Base-by-base conservation (phyloP, 1,140 invertebrate genomes). In the Lysiphlebus fabarum region DNA sequence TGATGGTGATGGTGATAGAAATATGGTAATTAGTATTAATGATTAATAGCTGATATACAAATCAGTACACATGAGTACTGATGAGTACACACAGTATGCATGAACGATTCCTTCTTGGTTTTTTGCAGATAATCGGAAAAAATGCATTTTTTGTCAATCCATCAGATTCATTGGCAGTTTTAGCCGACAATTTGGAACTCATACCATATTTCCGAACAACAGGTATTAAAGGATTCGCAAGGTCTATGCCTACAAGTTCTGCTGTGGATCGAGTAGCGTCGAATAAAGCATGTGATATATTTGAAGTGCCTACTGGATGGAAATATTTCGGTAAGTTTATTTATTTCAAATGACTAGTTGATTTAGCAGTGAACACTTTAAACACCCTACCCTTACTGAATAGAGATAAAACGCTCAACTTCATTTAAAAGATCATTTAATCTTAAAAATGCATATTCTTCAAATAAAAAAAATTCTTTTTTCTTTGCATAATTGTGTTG, bases 141-240 rank as follows among this genome's bases (percentile, higher is more conserved):
- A 89, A 89, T 51, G 96, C 93, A n/a, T 99, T 99, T 76, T 99
- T 99, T 80, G 95, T 99, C 1, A 98, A 91, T 0, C 97, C 97
- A 1, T 96, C 92, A 61, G 98, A 99, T 78, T 98, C 95, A 8
- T 81, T 99, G 70, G 98, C 98, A 6, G 92, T 99, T 8, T 84
- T 99, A 62, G 96, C 94, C 17, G 89, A 91, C 67, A 90, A 98
- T 78, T 79, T 98, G 38, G 85, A 93, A 43, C 86, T 85, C 67
- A 98, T 99, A 72, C 96, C 96, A 6, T 99, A 98, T 80, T 99
- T 99, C 77, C 79, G 87, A 74, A 87, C 89, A 66, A 87, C 85
- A 61, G 91, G 90, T 33, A 83, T 97, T 1, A 89, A 88, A 74
- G 97, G 98, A 12, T 95, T 90, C 77, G 97, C 97, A 5, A 84